These are phyloP conservation scores for Enteromius radiatus DNA, from an alignment of 2,797 vertebrate species.

Conservation along the genomic window DNA sequence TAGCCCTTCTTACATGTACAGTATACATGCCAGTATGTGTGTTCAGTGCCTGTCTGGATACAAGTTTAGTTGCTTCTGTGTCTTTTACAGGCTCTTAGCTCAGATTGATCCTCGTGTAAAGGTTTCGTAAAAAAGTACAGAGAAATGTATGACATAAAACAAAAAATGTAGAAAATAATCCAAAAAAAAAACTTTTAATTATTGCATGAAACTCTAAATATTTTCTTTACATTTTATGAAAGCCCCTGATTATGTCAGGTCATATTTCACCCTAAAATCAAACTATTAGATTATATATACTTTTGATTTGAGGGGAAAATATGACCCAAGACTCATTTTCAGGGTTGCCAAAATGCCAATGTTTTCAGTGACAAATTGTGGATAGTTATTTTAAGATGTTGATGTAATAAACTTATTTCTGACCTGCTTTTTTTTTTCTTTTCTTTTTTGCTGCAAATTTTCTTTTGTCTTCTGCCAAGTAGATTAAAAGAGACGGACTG, in stretches of 20 bases:
- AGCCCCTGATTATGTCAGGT: neutral
- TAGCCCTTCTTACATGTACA: slow-evolving; percentile 1
- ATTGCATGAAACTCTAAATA: neutral
- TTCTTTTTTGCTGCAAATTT: neutral
- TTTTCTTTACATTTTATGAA: neutral
- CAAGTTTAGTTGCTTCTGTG: neutral
- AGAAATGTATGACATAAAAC: neutral
- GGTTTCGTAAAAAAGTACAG: neutral
- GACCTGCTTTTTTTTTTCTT: too few relatives aligned
- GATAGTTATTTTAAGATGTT: neutral
- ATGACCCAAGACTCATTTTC: neutral
- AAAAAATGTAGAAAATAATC: neutral
- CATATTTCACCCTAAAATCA: neutral
- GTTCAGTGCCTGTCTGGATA: neutral
- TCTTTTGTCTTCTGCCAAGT: neutral
- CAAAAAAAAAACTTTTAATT: too few relatives aligned
- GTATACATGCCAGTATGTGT: neutral
- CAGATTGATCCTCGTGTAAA: neutral
- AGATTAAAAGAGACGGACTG: neutral
- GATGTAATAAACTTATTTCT: slow-evolving; percentile 10
- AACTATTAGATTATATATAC: neutral
- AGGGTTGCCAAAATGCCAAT: slow-evolving; percentile 7
- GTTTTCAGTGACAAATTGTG: slow-evolving; percentile 35
- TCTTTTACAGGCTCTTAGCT: neutral
- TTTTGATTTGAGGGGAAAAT: neutral